Percentiles rank a stretch among this genome's conserved stretches.
These are phyloP conservation scores for Amphipyra berbera DNA, from an alignment of 2,888 invertebrate genomes.

Conservation along the genomic window DNA sequence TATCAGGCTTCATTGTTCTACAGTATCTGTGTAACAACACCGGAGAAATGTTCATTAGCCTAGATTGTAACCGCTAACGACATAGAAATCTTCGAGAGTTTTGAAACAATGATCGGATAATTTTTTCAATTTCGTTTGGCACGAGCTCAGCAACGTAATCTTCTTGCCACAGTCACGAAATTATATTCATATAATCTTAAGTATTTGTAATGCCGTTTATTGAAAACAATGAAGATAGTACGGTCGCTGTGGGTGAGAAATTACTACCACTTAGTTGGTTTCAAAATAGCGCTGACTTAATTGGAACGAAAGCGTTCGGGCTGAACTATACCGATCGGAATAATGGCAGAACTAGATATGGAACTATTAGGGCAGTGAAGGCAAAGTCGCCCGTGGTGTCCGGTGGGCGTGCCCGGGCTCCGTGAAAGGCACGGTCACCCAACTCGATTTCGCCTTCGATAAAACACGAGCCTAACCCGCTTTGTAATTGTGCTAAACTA, in stretches of 20 bases:
- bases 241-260: conserved; percentile 51
- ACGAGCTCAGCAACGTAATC: conserved; percentile 74
- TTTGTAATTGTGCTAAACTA: conserved; percentile 70
- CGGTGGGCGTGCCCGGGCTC: conserved; percentile 74
- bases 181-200: conserved; percentile 54
- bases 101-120: conserved; percentile 75
- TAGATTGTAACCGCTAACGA: conserved; percentile 65
- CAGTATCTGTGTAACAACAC: conserved; percentile 58
- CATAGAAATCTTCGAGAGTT: conserved; percentile 71
- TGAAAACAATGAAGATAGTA: conserved; percentile 49
- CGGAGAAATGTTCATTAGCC: conserved; percentile 71
- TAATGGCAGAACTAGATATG: conserved; percentile 64
- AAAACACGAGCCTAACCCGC: conserved; percentile 67
- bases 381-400: conserved; percentile 68
- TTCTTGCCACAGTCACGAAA: conserved; percentile 70
- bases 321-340: conserved; percentile 57
- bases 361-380: conserved; percentile 70
- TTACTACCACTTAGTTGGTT: conserved; percentile 40
- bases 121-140: conserved; percentile 76
- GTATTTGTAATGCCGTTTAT: conserved; percentile 52
- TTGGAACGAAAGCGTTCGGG: conserved; percentile 64
- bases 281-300: conserved; percentile 57
- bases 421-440: conserved; percentile 83
- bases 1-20: conserved; percentile 61
- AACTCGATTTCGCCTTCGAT: conserved; percentile 81